Percentiles rank a stretch among this genome's conserved stretches.
Evolutionary conservation across 1,140 invertebrate genomes (phyloP).

Genomic region (Anagrus nilaparvatae): DNA sequence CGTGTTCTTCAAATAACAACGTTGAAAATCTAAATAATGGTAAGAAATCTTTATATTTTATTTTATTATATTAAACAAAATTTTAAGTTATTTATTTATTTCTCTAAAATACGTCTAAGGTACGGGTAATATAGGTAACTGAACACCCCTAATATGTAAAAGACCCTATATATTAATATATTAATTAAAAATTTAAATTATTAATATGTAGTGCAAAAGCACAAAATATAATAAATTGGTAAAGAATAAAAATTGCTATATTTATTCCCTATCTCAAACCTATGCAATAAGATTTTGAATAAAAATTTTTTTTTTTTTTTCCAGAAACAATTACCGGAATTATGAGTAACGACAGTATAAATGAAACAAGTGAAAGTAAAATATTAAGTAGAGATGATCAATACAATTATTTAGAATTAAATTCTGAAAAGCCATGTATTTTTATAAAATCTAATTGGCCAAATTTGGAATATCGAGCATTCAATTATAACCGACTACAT

Average conservation of each 20-base stretch:
- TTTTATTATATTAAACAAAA: too few relatives aligned
- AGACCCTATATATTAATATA: slow-evolving; percentile 3
- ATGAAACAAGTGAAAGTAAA: slow-evolving; percentile 23
- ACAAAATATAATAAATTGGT: too few relatives aligned
- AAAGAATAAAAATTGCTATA: too few relatives aligned
- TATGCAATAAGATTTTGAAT: too few relatives aligned
- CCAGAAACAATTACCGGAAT: slow-evolving; percentile 22
- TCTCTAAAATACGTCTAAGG: too few relatives aligned
- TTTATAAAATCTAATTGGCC: slow-evolving; percentile 38
- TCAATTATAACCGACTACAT: slow-evolving; percentile 30
- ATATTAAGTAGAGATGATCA: slow-evolving; percentile 28
- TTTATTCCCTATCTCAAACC: too few relatives aligned
- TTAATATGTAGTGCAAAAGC: too few relatives aligned
- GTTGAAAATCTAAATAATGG: too few relatives aligned
- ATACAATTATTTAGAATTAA: slow-evolving; percentile 34
- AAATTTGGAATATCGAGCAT: slow-evolving; percentile 34
- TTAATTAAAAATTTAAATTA: neutral
- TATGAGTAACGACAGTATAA: slow-evolving; percentile 23
- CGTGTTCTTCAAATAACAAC: too few relatives aligned
- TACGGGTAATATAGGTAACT: neutral
- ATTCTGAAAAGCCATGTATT: slow-evolving; percentile 34
- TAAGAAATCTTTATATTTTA: too few relatives aligned
- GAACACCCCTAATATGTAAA: slow-evolving; percentile 13
- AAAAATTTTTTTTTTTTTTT: too few relatives aligned
- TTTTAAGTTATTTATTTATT: too few relatives aligned